Base-by-base conservation (phyloP, 2,888 invertebrate genomes). In the Phrixothrix hirtus region DNA sequence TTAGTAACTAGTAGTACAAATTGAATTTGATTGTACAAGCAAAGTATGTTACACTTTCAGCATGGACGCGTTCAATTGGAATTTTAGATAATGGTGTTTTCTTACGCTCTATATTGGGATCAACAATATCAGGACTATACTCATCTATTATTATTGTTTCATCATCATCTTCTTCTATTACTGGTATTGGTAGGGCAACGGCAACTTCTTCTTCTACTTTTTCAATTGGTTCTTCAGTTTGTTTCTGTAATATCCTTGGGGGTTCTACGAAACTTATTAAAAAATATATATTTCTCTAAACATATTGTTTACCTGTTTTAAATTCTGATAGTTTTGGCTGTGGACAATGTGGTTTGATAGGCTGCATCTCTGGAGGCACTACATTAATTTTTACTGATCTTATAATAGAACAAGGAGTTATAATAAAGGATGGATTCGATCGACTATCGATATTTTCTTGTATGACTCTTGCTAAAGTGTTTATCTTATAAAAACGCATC, bases 311-410 rank as follows among this genome's bases (percentile, higher is more conserved):
- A 21, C 21, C 21, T 21, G 4, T 21, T 21, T 21, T 21, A 21
- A 21, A 21, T 21, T 7, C 21, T 5, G 21, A 7, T 5, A 21
- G 27, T n/a, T 26, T 27, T 6, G 17, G 9, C 0, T 41, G 27
- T 2, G 13, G 21, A 17, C 52, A 53, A 15, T 53, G 52, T 2
- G 16, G 15, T 5, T 29, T 39, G 2, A 46, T 11, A 4, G 14
- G 26, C 7, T 12, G 13, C 2, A 21, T 44, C 9, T 59, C 57
- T 5, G 70, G 70, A 1, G 69, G 70, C 11, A 14, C 43, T 1
- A 62, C 63, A 25, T 71, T 65, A 2, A 73, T 51, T 10, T 59
- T 58, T 1, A 67, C 63, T 7, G 67, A 63, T 39, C 71, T 63
- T 16, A 64, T 56, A 3, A 72, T 52, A 1, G 44, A 46, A 32